Conservation (phyloP, 2,888 invertebrate species). For the Dynastes hyllus region DNA sequence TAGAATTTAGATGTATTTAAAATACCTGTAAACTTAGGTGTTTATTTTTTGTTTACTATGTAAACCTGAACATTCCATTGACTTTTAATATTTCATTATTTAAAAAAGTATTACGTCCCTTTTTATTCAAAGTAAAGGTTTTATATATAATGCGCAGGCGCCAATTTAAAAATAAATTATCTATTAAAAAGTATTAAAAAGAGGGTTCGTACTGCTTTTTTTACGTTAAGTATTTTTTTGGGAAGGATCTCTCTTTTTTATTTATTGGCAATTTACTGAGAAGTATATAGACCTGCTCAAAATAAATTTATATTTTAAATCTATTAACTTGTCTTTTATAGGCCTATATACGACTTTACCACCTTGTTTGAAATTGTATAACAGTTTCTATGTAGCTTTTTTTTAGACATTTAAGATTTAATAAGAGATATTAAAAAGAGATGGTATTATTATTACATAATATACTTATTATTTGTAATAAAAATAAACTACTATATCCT, state of each 20-base stretch:
- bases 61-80: slow-evolving; percentile 49
- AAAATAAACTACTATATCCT: slow-evolving; percentile 35
- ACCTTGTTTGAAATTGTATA: neutral
- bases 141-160: neutral
- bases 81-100: slow-evolving; percentile 33
- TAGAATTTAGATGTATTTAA: slow-evolving; percentile 27
- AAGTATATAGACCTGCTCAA: neutral
- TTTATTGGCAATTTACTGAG: neutral
- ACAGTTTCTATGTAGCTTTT: neutral
- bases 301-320: neutral
- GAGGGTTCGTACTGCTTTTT: slow-evolving; percentile 37
- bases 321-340: neutral
- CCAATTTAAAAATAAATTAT: neutral
- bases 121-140: neutral
- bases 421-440: neutral
- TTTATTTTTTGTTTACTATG: slow-evolving; percentile 50
- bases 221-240: slow-evolving; percentile 22
- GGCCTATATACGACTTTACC: neutral
- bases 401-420: neutral
- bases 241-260: slow-evolving; percentile 42
- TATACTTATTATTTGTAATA: slow-evolving; percentile 26
- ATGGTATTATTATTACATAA: slow-evolving; percentile 20
- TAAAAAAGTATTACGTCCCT: slow-evolving; percentile 25
- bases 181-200: neutral
- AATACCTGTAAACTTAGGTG: slow-evolving; percentile 34